Evolutionary conservation across 2,888 invertebrate genomes (phyloP), one percentile per base, ranked within the genome.

Genomic region (Atrina japonica): DNA sequence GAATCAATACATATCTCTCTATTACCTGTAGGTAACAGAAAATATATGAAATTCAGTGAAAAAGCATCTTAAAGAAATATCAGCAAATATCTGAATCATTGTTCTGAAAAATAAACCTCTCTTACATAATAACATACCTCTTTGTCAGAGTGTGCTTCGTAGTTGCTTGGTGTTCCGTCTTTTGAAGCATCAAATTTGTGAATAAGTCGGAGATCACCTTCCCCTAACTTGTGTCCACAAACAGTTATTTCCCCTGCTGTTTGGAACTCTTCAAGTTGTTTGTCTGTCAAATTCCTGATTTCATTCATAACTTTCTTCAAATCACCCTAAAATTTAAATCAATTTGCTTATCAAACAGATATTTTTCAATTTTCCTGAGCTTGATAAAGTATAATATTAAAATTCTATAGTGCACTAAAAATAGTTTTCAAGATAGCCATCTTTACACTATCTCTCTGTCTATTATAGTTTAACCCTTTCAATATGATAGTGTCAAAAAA

Each of bases 121-220:
- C n/a, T n/a, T n/a, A n/a, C n/a, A n/a, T n/a, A n/a, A 58, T 14
- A 59, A 68, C 80, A 58, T 67, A 89, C 89, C 90, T 96, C 95
- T 78, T 95, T 95, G 85, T 97, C 96, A 81, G 96, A 95, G 87
- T 97, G 95, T 0, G 96, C 96, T 90, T 98, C 97, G 86, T 96
- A 98, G 27, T 81, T 75, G 18, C 76, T 77, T 11, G 83, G 68
- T 66, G 88, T 84, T 11, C 63, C 64, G 6, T 76, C 67, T 53
- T 75, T 66, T 5, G 93, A 91, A 11, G 92, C 92, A 53, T 92
- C 93, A 72, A 94, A 93, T 86, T 94, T 94, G 91, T 96, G 97
- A 90, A 96, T 95, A 6, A 98, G 76, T 16, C 86, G 80, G 29
- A 90, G 75, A 47, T 90, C 90, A 1, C 84, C 88, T 27, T 78